These are phyloP conservation scores for Staurois parvus DNA, from an alignment of 2,797 vertebrate genomes.

Conservation along the genomic window DNA sequence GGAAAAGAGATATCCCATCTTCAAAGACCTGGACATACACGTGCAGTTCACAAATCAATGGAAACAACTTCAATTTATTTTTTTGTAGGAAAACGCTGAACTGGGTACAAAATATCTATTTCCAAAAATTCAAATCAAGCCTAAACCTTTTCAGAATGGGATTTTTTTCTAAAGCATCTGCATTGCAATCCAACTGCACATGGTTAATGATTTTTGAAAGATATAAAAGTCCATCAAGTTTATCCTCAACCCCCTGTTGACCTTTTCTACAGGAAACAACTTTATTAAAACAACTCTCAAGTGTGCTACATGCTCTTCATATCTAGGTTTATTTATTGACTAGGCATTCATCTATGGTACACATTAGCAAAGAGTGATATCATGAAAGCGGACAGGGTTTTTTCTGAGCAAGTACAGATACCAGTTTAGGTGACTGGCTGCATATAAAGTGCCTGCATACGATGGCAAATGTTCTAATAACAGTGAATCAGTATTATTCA, in stretches of 20 bases:
- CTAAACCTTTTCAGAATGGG: not conserved
- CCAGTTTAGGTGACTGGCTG: not conserved
- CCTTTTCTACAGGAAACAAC: conserved; percentile 20
- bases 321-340: not conserved
- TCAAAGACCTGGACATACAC: conserved; percentile 41
- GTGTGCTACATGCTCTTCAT: not conserved
- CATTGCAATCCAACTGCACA: conserved; percentile 1
- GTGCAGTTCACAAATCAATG: conserved; percentile 54
- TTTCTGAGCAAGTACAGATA: not conserved
- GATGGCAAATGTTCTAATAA: not conserved
- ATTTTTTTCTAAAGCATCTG: not conserved
- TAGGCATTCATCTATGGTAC: not conserved
- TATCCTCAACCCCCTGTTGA: conserved; percentile 3
- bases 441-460: not conserved
- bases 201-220: conserved; percentile 5
- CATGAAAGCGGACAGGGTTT: not conserved
- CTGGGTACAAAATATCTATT: not conserved
- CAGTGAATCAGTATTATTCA: too few relatives aligned
- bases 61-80: conserved; percentile 11
- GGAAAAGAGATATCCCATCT: conserved; percentile 58
- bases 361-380: not conserved
- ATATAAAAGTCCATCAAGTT: conserved; percentile 11
- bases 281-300: conserved; percentile 15
- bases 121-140: not conserved
- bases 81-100: conserved; percentile 2